A percentile compares a stretch with the other conserved stretches of the same genome.
Conservation (phyloP, 2,797 vertebrate species). For the Bufotes viridis region DNA sequence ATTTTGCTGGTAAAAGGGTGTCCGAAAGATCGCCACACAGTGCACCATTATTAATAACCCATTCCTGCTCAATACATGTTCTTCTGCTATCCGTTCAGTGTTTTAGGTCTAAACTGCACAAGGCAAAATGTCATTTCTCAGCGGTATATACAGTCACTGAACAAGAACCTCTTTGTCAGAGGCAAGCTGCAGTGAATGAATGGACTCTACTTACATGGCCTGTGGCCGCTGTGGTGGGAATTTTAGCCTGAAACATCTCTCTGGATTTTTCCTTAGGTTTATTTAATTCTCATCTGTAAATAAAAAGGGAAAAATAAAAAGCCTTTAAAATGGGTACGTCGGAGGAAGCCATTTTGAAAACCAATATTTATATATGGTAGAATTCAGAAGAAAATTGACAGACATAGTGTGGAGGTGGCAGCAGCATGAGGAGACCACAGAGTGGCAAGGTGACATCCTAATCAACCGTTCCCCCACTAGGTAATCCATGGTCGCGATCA, state of each 20-base stretch:
- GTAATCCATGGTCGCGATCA: neutral
- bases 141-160: neutral
- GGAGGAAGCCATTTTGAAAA: neutral
- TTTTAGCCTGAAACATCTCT: constrained; percentile 59
- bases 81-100: neutral
- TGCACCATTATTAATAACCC: too few relatives aligned
- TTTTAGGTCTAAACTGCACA: constrained; percentile 4
- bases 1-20: too few relatives aligned
- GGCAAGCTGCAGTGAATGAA: neutral
- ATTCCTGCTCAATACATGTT: neutral
- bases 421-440: too few relatives aligned
- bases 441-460: too few relatives aligned
- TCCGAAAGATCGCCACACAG: too few relatives aligned
- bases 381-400: too few relatives aligned
- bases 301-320: neutral
- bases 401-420: too few relatives aligned
- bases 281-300: constrained; percentile 50
- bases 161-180: neutral
- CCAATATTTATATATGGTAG: neutral
- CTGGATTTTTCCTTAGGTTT: neutral
- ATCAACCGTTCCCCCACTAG: neutral
- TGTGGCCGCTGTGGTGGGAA: constrained; percentile 36
- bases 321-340: neutral
- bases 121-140: neutral
- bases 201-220: constrained; percentile 53